Conservation (phyloP, 1,140 invertebrate species). For the Drosophila carrolli region DNA sequence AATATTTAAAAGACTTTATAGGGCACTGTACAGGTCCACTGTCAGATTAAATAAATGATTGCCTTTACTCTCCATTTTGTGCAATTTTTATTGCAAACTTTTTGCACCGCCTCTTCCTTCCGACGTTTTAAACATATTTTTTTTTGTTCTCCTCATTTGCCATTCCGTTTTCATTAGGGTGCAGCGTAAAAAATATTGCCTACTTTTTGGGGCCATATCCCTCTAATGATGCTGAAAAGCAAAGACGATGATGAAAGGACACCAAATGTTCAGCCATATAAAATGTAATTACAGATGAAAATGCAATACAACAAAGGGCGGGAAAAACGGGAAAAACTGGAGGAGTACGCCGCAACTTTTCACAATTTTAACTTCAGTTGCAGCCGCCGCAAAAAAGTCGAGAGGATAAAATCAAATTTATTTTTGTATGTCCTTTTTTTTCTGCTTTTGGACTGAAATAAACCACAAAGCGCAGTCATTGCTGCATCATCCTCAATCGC, state of each 20-base stretch:
- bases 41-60: constrained; percentile 7
- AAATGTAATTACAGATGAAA: constrained; percentile 71
- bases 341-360: constrained; percentile 57
- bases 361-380: constrained; percentile 76
- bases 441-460: constrained; percentile 47
- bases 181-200: constrained; percentile 25
- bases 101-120: neutral
- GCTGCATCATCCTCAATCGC: constrained; percentile 41
- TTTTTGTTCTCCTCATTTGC: constrained; percentile 27
- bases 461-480: constrained; percentile 76
- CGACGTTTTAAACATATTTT: neutral
- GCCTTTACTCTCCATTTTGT: constrained; percentile 12
- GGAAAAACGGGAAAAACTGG: neutral
- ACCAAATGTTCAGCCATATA: constrained; percentile 22
- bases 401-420: constrained; percentile 67
- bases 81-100: constrained; percentile 6
- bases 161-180: constrained; percentile 60
- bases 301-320: constrained; percentile 58
- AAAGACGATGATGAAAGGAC: constrained; percentile 47
- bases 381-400: constrained; percentile 45
- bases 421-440: constrained; percentile 37
- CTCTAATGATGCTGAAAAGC: constrained; percentile 72
- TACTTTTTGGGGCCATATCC: constrained; percentile 41
- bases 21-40: neutral
- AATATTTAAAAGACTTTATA: neutral